Evolutionary conservation across 2,797 vertebrate genomes (phyloP).

Genomic region (Coracias cyanogaster): DNA sequence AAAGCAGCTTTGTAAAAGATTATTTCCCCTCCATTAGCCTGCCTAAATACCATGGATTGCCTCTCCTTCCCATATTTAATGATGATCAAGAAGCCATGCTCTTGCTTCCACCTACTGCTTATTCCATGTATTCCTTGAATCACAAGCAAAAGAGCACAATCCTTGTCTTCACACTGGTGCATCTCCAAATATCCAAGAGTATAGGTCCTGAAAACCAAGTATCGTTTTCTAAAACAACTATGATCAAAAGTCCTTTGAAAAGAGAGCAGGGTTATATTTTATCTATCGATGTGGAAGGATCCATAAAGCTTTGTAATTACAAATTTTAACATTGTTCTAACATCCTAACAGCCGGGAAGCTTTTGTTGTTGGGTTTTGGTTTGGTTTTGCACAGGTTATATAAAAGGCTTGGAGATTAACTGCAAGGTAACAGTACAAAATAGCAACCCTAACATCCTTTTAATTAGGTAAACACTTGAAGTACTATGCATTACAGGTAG

Average conservation of each 20-base stretch:
- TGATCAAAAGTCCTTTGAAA: background rate
- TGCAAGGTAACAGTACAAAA: background rate
- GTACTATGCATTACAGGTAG: background rate
- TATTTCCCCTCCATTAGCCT: background rate
- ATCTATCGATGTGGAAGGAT: background rate
- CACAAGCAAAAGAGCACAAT: background rate
- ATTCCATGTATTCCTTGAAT: background rate
- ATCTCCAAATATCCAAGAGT: background rate
- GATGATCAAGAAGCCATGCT: background rate
- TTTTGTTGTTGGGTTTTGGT: background rate
- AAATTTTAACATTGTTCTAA: background rate
- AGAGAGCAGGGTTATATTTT: background rate
- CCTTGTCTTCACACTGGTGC: rapidly evolving
- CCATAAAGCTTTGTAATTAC: background rate
- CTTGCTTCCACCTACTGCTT: background rate
- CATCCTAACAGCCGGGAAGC: background rate
- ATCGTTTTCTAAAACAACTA: background rate
- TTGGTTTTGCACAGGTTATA: background rate
- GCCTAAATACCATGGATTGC: background rate
- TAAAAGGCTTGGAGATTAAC: background rate
- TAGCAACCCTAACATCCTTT: background rate
- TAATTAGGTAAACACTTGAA: background rate
- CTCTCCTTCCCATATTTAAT: background rate
- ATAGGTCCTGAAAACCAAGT: background rate
- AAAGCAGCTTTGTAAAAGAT: background rate